Base-by-base conservation (phyloP, 2,113 vertebrate genomes). In the Triplophysa rosa region DNA sequence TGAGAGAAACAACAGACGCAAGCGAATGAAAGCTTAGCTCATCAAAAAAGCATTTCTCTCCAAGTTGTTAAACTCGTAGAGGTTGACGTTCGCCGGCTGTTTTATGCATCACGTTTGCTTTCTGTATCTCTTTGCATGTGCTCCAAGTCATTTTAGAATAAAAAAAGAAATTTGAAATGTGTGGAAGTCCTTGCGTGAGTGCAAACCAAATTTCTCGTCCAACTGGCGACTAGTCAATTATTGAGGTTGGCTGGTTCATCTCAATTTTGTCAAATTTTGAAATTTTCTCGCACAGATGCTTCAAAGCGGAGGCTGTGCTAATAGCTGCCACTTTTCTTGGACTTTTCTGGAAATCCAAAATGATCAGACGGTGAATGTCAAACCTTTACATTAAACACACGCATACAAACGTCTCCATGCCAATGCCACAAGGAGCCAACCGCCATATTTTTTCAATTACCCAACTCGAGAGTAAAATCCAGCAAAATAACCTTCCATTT, bases 361-460 rank as follows among this genome's bases (percentile, higher is more conserved):
- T 10, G 2, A 58, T 56, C 9, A 21, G 40, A 9, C 13, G 16
- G 40, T 6, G 21, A 24, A 63, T 9, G 21, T 63, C 23, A 63
- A 47, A 29, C 37, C 58, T 59, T 33, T 72, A 37, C 5, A 52
- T 52, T 52, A 16, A 16, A 52, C 16, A 52, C 2, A 56, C 49
- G 8, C n/a, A 54, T 37, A 0, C 21, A 56, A 56, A 71, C 26
- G 52, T 61, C 67, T 69, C 13, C 33, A 42, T 33, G 66, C 42
- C 66, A 68, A 49, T 52, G 24, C 24, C 24, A 9, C 2, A 16
- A 69, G 47, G 47, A 69, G 67, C 52, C 14, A 74, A 54, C 79
- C 68, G 77, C 5, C 77, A 85, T 61, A 63, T 80, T 77, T 80
- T 42, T 80, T 72, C 67, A 80, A 64, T 80, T 80, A 77, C 54